Base-by-base conservation (phyloP, 2,888 invertebrate genomes). In the Steinernema hermaphroditum region DNA sequence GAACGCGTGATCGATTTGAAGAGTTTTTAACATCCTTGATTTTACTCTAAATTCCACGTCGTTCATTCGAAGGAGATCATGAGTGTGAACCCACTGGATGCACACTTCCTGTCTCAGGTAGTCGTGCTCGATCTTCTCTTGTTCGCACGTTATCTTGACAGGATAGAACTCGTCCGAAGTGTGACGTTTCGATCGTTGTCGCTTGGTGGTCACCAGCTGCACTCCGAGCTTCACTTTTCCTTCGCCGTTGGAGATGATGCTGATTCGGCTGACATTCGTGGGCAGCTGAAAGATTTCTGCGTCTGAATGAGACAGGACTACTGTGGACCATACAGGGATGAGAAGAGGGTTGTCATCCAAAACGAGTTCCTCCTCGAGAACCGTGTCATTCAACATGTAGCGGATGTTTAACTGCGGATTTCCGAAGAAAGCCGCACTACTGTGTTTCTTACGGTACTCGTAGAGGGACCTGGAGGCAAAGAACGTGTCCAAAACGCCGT, bases 1-100 rank as follows among this genome's bases (percentile, higher is more conserved):
- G 14, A 82, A 72, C 2, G 84, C 84, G 71, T 85, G 85, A 14
- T 79, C 78, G 14, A 85, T 78, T 69, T 85, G 83, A 0, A 85
- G 62, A 2, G 78, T 76, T 43, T 74, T 76, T 41, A 85, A 75
- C 12, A 80, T 69, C 0, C 80, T 79, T 12, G 79, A 79, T 12
- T 72, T 73, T 0, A 78, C 75, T 50, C 81, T 80, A 62, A 75
- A 78, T 37, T 37, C 6, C 4, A 8, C 37, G 4, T 27, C 24
- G 24, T 27, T 54, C 54, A 68, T 9, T 43, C 6, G 37, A 8
- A 37, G 37, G 12, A 8, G 37, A 37, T 37, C 37, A 4, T n/a
- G n/a, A n/a, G n/a, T n/a, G n/a, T n/a, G n/a, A n/a, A 16, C 54
- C 24, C 24, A 54, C 54, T 54, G 54, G 1, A 54, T 27, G 16